Conservation (phyloP, 92 coral and sea anemone genomes). For the Zoanthus sociatus region DNA sequence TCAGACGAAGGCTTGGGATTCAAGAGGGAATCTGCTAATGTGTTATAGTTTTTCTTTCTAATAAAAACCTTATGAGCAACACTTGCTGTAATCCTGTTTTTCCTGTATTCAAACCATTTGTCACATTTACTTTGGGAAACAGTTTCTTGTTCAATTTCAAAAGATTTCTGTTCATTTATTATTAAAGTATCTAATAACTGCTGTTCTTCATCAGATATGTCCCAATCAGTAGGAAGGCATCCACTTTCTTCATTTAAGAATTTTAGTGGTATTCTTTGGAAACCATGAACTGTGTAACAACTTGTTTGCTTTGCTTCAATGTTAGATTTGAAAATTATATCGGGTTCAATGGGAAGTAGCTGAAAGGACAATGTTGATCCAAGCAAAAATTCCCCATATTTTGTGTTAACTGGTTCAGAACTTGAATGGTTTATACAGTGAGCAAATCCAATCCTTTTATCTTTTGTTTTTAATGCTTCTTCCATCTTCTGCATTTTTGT, state of each 20-base stretch:
- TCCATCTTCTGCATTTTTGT: slow-evolving; percentile 51
- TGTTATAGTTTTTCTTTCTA: slow-evolving; percentile 14
- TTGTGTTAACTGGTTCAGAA: neutral
- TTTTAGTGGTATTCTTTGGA: neutral
- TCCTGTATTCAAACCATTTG: slow-evolving; percentile 23
- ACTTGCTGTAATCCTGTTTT: slow-evolving; percentile 36
- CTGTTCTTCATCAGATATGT: slow-evolving; percentile 6
- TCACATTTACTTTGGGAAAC: slow-evolving; percentile 10
- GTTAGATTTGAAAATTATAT: neutral
- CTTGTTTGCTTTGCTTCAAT: neutral
- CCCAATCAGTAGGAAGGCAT: slow-evolving; percentile 1
- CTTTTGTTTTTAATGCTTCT: slow-evolving; percentile 34
- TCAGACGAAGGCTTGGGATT: slow-evolving; percentile 22
- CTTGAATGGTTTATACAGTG: slow-evolving; percentile 33
- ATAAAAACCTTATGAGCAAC: slow-evolving; percentile 21
- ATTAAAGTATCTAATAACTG: neutral
- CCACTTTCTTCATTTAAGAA: slow-evolving; percentile 1
- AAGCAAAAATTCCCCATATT: neutral
- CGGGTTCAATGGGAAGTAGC: neutral
- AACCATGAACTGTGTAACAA: slow-evolving; percentile 2
- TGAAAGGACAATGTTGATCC: slow-evolving; percentile 15
- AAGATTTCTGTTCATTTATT: neutral
- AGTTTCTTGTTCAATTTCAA: slow-evolving; percentile 41
- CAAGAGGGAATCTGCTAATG: slow-evolving; percentile 10
- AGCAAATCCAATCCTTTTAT: slow-evolving; percentile 53